Evolutionary conservation across 2,888 invertebrate species (phyloP).

Genomic region (Apamea anceps): DNA sequence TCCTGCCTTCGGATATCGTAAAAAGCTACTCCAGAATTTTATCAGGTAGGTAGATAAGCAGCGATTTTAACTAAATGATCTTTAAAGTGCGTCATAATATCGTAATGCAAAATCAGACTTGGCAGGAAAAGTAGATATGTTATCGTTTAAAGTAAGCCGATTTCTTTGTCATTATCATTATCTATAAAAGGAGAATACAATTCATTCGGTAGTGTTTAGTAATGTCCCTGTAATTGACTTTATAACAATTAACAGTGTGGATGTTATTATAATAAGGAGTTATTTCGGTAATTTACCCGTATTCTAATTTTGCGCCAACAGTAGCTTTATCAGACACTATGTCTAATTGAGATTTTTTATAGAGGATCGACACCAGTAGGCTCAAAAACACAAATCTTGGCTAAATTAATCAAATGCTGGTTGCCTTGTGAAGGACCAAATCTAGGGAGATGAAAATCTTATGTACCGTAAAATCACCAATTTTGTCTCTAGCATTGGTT

Average conservation of each 20-base stretch:
- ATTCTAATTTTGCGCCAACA: not conserved
- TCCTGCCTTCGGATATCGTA: not conserved
- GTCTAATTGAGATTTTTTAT: not conserved
- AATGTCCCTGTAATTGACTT: not conserved
- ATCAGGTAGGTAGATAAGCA: conserved; percentile 1
- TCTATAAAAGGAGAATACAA: not conserved
- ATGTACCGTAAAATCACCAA: conserved; percentile 8
- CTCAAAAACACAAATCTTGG: not conserved
- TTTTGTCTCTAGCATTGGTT: conserved; percentile 33
- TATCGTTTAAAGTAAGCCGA: conserved; percentile 4
- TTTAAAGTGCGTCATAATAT: conserved; percentile 6
- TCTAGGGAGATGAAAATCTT: not conserved
- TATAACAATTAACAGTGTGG: not conserved
- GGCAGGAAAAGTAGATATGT: conserved; percentile 9
- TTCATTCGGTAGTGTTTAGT: not conserved
- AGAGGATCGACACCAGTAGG: not conserved
- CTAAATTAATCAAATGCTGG: not conserved
- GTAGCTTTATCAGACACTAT: not conserved
- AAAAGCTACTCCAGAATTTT: not conserved
- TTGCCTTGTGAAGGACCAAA: not conserved
- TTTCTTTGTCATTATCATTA: not conserved
- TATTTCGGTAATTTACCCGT: not conserved
- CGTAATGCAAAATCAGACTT: conserved; percentile 13
- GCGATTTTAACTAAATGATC: not conserved
- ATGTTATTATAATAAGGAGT: not conserved